These are phyloP conservation scores for Leptinotarsa juncta DNA, from an alignment of 2,888 invertebrate species.

Conservation along the genomic window DNA sequence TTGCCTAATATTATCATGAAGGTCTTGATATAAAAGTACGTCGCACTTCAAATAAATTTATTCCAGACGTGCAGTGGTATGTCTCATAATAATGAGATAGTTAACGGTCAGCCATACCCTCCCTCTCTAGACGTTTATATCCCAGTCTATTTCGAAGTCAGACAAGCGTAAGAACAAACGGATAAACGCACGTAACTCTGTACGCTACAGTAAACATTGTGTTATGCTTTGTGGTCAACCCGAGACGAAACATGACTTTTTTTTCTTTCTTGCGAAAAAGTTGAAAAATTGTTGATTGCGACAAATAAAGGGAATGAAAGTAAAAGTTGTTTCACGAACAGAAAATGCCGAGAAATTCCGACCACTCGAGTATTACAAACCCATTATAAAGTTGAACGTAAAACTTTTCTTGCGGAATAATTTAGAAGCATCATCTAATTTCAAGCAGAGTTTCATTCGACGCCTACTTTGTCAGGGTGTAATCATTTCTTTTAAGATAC, in stretches of 20 bases:
- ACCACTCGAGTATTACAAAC: not conserved
- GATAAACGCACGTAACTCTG: not conserved
- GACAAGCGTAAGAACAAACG: slow-evolving; percentile 7
- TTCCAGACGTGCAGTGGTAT: not conserved
- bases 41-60: not conserved
- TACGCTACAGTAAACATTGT: slow-evolving; percentile 9
- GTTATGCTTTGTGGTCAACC: slow-evolving; percentile 11
- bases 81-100: slow-evolving; percentile 8
- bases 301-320: not conserved
- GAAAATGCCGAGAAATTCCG: not conserved
- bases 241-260: slow-evolving; percentile 6
- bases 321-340: slow-evolving; percentile 6
- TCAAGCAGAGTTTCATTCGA: no score
- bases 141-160: slow-evolving; percentile 10
- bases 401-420: not conserved
- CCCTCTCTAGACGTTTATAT: not conserved
- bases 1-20: no score
- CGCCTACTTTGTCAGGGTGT: no score
- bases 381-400: not conserved
- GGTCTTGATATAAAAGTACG: not conserved
- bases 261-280: not conserved
- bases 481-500: no score
- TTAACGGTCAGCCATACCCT: not conserved
- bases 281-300: not conserved
- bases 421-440: no score